Percentiles rank a stretch among this genome's conserved stretches.
phyloP scores from a whole-genome alignment of 2,113 vertebrate species.

The Semicossyphus pulcher region DNA sequence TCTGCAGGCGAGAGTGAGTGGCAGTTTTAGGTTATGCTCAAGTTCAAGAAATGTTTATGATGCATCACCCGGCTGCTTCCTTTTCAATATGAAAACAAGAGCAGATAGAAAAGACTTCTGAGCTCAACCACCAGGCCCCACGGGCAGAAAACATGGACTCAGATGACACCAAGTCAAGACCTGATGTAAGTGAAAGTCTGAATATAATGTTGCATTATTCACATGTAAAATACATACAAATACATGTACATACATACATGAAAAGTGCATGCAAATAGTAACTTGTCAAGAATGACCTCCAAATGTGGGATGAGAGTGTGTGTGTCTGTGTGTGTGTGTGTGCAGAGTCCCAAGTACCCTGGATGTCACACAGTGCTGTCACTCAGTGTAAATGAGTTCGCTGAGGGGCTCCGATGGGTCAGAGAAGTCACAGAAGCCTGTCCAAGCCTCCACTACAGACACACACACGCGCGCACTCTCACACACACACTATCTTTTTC shows the following conservation, averaged over 20 bases:
- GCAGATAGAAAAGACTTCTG: neutral
- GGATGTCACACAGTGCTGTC: conserved; percentile 64
- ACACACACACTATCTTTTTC: neutral
- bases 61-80: conserved; percentile 33
- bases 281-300: conserved; percentile 44
- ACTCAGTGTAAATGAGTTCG: conserved; percentile 59
- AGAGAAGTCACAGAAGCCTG: conserved; percentile 66
- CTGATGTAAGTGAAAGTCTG: conserved; percentile 8
- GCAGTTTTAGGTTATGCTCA: conserved; percentile 57
- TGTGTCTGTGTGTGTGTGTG: conserved; percentile 7
- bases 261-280: conserved; percentile 39
- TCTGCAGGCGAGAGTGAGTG: conserved; percentile 55
- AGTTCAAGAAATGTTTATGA: conserved; percentile 56
- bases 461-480: neutral
- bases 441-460: conserved; percentile 71
- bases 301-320: conserved; percentile 14
- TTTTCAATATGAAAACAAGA: conserved; percentile 25
- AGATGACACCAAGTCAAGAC: conserved; percentile 18
- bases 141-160: conserved; percentile 5
- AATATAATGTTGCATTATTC: conserved; percentile 45
- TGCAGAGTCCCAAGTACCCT: conserved; percentile 15
- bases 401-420: conserved; percentile 58
- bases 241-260: conserved; percentile 41
- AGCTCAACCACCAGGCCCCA: conserved; percentile 7
- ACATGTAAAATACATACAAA: conserved; percentile 42